Evolutionary conservation across 2,888 invertebrate species (phyloP), one percentile per base, ranked within the genome.

Genomic region (Tinea pellionella): DNA sequence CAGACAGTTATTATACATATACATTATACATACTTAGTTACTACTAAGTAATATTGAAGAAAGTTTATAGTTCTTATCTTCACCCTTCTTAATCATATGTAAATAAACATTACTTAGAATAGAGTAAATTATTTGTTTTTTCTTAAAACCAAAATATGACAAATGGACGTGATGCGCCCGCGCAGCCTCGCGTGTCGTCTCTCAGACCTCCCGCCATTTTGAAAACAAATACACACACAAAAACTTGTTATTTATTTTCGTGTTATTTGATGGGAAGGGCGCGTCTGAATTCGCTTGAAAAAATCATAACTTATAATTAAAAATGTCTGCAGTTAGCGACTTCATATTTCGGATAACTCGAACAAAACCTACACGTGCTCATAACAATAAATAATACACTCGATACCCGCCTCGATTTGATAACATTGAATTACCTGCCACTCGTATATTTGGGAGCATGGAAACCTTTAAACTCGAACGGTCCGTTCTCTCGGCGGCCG

Each of bases 131-230:
- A 78, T 84, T 83, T 85, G 77, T 85, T 84, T 60, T 86, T 84
- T 85, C 77, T 78, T 72, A 71, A 79, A 80, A 78, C 76, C 73
- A 74, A 81, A 85, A 81, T 85, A 86, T 87, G 87, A 87, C 85
- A 85, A 86, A 86, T 86, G 87, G 84, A 79, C 75, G 74, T 72
- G 77, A 69, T 74, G 72, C 61, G 61, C 60, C 59, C 62, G 65
- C 64, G 63, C 64, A 71, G 76, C 80, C 81, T 85, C 84, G 86
- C 85, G 87, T 86, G 87, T 87, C 85, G 85, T 82, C 85, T 80
- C 80, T 74, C 78, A 74, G 86, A 86, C 86, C 86, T 87, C 87
- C 87, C 86, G 87, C 87, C 87, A 87, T 86, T 87, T 86, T 84
- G 80, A 85, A 87, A 87, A 87, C 87, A 87, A 86, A 87, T 84